Evolutionary conservation across 2,797 vertebrate genomes (phyloP).

Genomic region (Darevskia mixta): DNA sequence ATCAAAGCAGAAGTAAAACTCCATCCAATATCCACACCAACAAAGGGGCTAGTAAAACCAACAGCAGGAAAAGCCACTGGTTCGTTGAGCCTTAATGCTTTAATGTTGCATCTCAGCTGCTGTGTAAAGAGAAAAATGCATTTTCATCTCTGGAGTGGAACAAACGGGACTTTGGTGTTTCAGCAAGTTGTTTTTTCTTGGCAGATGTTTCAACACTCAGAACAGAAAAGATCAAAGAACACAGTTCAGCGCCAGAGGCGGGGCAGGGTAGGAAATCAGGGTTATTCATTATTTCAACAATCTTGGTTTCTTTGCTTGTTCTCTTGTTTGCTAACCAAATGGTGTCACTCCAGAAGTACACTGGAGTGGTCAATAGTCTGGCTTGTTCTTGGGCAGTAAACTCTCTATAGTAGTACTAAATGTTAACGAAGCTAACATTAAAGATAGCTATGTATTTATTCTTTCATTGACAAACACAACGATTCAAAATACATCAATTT

Average conservation of each 20-base stretch:
- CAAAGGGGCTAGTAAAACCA: not conserved
- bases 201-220: slow-evolving; percentile 68
- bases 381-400: not conserved
- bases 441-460: not conserved
- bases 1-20: not conserved
- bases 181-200: slow-evolving; percentile 71
- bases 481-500: slow-evolving; percentile 6
- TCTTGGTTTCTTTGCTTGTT: slow-evolving; percentile 54
- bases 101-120: slow-evolving; percentile 33
- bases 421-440: not conserved
- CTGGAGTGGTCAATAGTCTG: slow-evolving; percentile 30
- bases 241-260: slow-evolving; percentile 61
- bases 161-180: slow-evolving; percentile 70
- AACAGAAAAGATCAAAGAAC: slow-evolving; percentile 74
- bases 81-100: slow-evolving; percentile 27
- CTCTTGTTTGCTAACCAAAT: slow-evolving; percentile 57
- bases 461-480: not conserved
- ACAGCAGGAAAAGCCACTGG: not conserved
- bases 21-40: rapidly evolving
- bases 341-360: slow-evolving; percentile 56
- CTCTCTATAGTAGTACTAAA: not conserved
- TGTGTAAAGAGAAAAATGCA: slow-evolving; percentile 59
- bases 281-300: slow-evolving; percentile 75
- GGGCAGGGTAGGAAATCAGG: slow-evolving; percentile 48
- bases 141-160: slow-evolving; percentile 67